These are phyloP conservation scores for Xestia sexstrigata DNA, from an alignment of 2,888 invertebrate species.

Conservation along the genomic window DNA sequence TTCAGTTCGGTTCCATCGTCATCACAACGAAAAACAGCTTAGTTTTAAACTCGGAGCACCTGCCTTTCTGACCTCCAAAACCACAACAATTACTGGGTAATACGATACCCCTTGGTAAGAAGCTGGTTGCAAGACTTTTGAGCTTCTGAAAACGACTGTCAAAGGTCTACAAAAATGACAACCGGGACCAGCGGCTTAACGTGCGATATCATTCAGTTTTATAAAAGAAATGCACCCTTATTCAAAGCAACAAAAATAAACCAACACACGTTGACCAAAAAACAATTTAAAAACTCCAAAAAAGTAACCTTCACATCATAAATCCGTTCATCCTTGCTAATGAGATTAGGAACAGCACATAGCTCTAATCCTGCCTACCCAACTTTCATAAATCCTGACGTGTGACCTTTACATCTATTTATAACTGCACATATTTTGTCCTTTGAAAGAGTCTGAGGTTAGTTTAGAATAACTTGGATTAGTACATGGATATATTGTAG, in stretches of 20 bases:
- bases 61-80: neutral
- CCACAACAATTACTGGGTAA: neutral
- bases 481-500: conserved; percentile 17
- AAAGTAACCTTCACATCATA: conserved; percentile 9
- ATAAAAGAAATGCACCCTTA: neutral
- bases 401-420: conserved; percentile 48
- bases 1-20: neutral
- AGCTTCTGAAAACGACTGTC: neutral
- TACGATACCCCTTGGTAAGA: neutral
- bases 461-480: conserved; percentile 22
- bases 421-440: conserved; percentile 55
- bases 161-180: neutral
- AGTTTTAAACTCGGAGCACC: neutral
- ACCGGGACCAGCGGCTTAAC: neutral
- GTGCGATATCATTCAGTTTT: too few species aligned
- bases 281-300: conserved; percentile 14
- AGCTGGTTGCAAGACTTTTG: neutral
- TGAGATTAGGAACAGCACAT: conserved; percentile 22
- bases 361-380: conserved; percentile 43
- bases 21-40: too few species aligned
- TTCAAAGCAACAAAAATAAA: conserved; percentile 5
- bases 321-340: conserved; percentile 37
- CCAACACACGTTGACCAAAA: conserved; percentile 14
- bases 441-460: conserved; percentile 14
- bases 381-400: conserved; percentile 44